Base-by-base conservation (phyloP, 2,888 invertebrate genomes). In the Noctua fimbriata region DNA sequence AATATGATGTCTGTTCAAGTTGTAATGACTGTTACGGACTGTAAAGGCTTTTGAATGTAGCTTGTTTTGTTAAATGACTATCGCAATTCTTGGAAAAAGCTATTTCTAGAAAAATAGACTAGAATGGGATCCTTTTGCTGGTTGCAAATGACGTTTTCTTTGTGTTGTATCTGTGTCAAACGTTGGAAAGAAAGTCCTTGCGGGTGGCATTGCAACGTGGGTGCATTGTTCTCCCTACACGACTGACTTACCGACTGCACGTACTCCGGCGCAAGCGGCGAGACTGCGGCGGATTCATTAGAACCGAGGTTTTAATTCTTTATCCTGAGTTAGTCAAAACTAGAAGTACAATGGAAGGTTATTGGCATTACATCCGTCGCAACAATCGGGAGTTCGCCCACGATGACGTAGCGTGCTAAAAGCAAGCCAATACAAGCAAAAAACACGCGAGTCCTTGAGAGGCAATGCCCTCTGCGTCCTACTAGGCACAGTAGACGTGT, bases 171-270 rank as follows among this genome's bases (percentile, higher is more conserved):
- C 92, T 92, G 92, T 94, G 94, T 94, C 93, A 94, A 93, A 93
- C 92, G 93, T 90, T 91, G 92, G 92, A 92, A 92, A 93, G 92
- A 93, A 93, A 94, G 94, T 94, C 95, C 94, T 94, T 94, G 94
- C 92, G 88, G 91, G 91, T 94, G 93, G 92, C 93, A 92, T 93
- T 93, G 93, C 93, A 88, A 90, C 92, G 92, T 92, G 90, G 92
- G 92, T 88, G 93, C 93, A 94, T 95, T 95, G 95, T 95, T 94
- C 94, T 91, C 90, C 76, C 81, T 85, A 86, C 88, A 88, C 89
- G 85, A 87, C 89, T 89, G 87, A 86, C 90, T 88, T 87, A 84
- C 88, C 80, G 83, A 87, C 83, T 84, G 71, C 79, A 82, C 70
- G 78, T 76, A 71, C 47, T 72, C 76, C 78, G 84, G 85, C 79